Evolutionary conservation across 2,888 invertebrate species (phyloP), one percentile per base, ranked within the genome.

Genomic region (Automeris io): DNA sequence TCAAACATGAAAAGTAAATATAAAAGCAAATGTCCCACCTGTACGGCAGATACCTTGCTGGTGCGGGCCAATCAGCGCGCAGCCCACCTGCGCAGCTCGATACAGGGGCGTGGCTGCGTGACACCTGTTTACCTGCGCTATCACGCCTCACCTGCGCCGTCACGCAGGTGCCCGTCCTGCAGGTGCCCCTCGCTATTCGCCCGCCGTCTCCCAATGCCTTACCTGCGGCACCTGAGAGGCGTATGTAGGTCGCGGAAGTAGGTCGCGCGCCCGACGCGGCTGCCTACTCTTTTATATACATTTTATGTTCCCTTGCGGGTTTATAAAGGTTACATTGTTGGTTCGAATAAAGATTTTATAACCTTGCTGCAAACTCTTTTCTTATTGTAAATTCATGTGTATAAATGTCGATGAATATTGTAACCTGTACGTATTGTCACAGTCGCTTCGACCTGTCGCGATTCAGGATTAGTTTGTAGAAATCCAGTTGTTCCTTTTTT

Each of bases 41-140:
- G 74, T 59, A 49, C 56, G 53, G 54, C 66, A 71, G 65, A 65
- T 70, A 46, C n/a, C 43, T 68, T 81, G 80, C 78, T 79, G 80
- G 47, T 49, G 29, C 53, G 51, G 61, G 59, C 78, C 85, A 86
- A 86, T 86, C 77, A 69, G 66, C 80, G 85, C 85, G 85, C 85
- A 86, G 61, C 63, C 57, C 57, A 81, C 83, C 80, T 83, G 85
- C 85, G 85, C 85, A 86, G 85, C 58, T 86, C 85, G 81, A 85
- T 86, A 85, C 73, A 59, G 56, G 67, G 82, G 82, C 81, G 80
- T 74, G 76, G 75, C 54, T 55, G 61, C 61, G 70, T 71, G 53
- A 43, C 61, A 75, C 77, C 73, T 76, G 74, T 66, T 55, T 26
- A 82, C 80, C 81, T 81, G 80, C 37, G 43, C 36, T 43, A 16